Base-by-base conservation (phyloP, 1,140 invertebrate species). In the Ceratina calcarata region DNA sequence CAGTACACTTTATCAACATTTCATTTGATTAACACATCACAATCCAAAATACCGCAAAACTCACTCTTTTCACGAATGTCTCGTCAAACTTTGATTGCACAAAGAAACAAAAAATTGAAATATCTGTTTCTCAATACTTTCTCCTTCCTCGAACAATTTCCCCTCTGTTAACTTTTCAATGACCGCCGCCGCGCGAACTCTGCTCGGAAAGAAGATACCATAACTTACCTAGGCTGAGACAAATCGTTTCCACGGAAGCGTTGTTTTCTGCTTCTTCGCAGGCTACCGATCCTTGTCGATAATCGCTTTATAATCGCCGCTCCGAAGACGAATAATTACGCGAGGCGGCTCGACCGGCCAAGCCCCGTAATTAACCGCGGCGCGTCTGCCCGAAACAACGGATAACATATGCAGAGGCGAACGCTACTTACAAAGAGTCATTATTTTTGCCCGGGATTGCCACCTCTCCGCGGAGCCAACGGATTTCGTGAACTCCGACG, bases 241-340 rank as follows among this genome's bases (percentile, higher is more conserved):
- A 51, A 61, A 75, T 75, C 49, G 72, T 68, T 75, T 67, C 53
- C 51, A 69, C 82, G 78, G 79, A 76, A 85, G 65, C 74, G 78
- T 32, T 55, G 53, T 65, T 66, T 55, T 60, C 20, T 20, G 37
- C 18, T 61, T 22, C 15, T 37, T 62, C 45, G 58, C 24, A 32
- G 22, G 71, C 71, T 61, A 64, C 67, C 66, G 84, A 82, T 89
- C 78, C 79, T 81, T 72, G 78, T 83, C 87, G 87, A 88, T 90
- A 89, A 89, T 89, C 80, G 79, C 78, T 81, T 87, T 88, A 85
- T 88, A 89, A 90, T 89, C 87, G 84, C 84, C 82, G 77, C 78
- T 69, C 86, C 79, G 82, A 88, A 72, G 82, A 86, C 80, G 81
- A 88, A 82, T 90, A 90, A 90, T 90, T 90, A 86, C 82, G 78